phyloP scores from a whole-genome alignment of 1,140 invertebrate genomes.

The Laupala kohalensis region DNA sequence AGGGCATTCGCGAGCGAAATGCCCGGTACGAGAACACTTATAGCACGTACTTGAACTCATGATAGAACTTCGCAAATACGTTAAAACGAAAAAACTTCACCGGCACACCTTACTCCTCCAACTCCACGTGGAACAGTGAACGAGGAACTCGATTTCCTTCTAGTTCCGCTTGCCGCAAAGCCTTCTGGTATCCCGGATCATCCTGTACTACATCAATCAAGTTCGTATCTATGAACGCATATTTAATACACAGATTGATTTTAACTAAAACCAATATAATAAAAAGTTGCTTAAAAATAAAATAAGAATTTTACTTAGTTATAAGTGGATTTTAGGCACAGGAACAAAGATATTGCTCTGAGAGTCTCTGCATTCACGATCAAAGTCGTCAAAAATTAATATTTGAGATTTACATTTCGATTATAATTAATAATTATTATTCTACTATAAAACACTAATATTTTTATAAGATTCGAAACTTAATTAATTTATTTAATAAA shows the following conservation, averaged over 20 bases:
- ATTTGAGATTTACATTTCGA: not conserved
- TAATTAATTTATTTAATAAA: too few species aligned
- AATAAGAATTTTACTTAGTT: too few species aligned
- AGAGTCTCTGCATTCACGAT: too few species aligned
- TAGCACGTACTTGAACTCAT: slow-evolving; percentile 74
- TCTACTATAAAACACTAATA: not conserved
- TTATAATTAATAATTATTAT: not conserved
- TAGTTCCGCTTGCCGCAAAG: slow-evolving; percentile 5
- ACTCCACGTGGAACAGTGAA: slow-evolving; percentile 14
- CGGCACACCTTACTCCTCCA: not conserved
- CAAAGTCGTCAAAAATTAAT: not conserved
- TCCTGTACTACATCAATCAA: not conserved
- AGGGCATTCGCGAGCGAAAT: slow-evolving; percentile 75
- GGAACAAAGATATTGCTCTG: too few species aligned
- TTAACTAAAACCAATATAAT: not conserved
- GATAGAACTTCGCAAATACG: slow-evolving; percentile 5
- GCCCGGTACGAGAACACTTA: slow-evolving; percentile 76
- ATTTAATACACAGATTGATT: not conserved
- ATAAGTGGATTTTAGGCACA: too few species aligned
- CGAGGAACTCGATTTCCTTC: slow-evolving; percentile 11
- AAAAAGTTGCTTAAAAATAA: not conserved
- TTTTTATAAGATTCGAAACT: not conserved
- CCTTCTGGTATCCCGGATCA: not conserved
- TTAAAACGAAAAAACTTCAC: not conserved
- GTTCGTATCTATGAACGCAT: too few species aligned